Base-by-base conservation (phyloP, 2,797 vertebrate species). In the Falco rusticolus region DNA sequence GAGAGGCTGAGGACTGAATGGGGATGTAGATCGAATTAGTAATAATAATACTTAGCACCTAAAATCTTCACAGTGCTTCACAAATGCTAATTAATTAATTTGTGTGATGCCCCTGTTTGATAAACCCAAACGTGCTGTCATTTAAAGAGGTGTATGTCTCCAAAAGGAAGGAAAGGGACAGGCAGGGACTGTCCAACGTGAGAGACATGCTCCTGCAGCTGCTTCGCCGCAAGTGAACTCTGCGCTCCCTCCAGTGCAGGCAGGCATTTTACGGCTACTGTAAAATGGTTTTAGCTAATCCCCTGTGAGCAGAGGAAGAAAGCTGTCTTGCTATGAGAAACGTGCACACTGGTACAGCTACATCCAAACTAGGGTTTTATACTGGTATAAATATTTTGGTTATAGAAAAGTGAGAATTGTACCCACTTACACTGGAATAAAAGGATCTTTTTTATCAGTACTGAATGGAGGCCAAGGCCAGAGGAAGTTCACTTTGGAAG, bases 31-130 rank as follows among this genome's bases (percentile, higher is more conserved):
- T 95, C 94, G 88, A 96, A 97, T 97, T 97, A 96, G 76, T 92
- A 94, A 88, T 95, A 97, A 93, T 96, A 94, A 76, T 94, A 85
- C 69, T 93, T 95, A 95, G 90, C 82, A 76, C 91, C 91, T 95
- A 63, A 92, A 91, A 92, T 91, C 84, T 96, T 96, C 50, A 28
- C 84, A 70, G 79, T 80, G 56, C 54, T 92, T 93, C 75, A 70
- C 69, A 91, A 92, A 86, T 69, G 87, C 45, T 88, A 92, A 92
- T 96, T 91, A 95, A 84, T 91, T 76, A 66, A 66, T 86, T 85
- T 50, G 72, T 7, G 3, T 22, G 61, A 34, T 84, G 72, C 34
- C 37, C 29, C 37, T 80, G 41, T 90, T 94, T 16, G 14, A 71
- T 59, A 81, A 90, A 92, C 41, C 34, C 34, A 66, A 74, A 80